A percentile compares a stretch with the other conserved stretches of the same genome.
Evolutionary conservation across 2,797 vertebrate genomes (phyloP).

Genomic region (Myripristis jacobus): DNA sequence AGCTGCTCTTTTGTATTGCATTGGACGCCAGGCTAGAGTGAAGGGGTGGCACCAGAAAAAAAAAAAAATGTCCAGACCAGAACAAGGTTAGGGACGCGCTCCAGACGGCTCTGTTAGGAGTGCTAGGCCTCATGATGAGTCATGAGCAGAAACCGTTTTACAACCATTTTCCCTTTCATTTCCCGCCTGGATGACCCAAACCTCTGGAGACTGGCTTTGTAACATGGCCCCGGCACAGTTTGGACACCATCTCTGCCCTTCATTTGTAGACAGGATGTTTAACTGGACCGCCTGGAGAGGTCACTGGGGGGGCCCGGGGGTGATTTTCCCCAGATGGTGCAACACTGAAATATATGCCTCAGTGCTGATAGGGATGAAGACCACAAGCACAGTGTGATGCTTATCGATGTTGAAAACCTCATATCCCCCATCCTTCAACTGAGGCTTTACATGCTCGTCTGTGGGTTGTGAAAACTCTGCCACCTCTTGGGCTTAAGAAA

Average conservation of each 20-base stretch:
- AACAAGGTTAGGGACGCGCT: constrained; percentile 31
- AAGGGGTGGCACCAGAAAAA: constrained; percentile 9
- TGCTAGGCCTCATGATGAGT: constrained; percentile 69
- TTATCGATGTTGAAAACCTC: constrained; percentile 15
- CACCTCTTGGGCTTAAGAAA: constrained; percentile 31
- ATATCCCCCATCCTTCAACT: constrained; percentile 50
- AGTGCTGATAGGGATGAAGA: constrained; percentile 34
- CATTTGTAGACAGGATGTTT: constrained; percentile 76
- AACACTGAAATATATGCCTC: constrained; percentile 31
- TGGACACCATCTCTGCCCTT: constrained; percentile 61
- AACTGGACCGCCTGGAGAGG: constrained; percentile 60
- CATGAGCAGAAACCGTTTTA: constrained; percentile 71
- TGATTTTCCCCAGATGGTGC: constrained; percentile 63
- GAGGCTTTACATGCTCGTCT: constrained; percentile 41
- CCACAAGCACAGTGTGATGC: constrained; percentile 17
- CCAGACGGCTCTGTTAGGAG: constrained; percentile 35
- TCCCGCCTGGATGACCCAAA: constrained; percentile 73
- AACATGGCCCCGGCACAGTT: constrained; percentile 52
- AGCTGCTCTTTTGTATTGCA: no score
- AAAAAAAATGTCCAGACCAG: constrained; percentile 8
- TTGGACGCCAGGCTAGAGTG: background rate
- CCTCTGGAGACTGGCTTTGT: constrained; percentile 60
- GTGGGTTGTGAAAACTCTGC: constrained; percentile 25
- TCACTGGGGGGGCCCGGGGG: constrained; percentile 31
- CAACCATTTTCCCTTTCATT: constrained; percentile 74